Conservation (phyloP, 2,113 vertebrate genomes). For the Mormoops blainvillei region DNA sequence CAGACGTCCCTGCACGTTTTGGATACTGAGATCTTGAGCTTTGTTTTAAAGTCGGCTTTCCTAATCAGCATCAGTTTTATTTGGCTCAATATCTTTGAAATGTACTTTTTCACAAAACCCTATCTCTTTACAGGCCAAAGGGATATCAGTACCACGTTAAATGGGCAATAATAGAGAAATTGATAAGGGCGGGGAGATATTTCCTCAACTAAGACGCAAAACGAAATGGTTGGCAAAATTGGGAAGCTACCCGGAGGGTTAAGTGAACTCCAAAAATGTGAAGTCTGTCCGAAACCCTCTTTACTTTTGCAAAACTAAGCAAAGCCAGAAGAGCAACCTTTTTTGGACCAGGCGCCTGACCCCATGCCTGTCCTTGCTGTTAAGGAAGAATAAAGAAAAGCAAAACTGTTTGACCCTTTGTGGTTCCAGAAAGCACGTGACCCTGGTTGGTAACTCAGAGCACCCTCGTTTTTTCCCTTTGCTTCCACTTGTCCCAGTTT, state of each 20-base stretch:
- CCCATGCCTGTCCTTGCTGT: conserved; percentile 19
- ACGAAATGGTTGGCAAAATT: conserved; percentile 1
- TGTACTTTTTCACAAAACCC: neutral
- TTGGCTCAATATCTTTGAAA: conserved; percentile 6
- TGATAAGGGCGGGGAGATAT: neutral
- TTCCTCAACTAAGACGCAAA: neutral
- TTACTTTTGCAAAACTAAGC: conserved; percentile 43
- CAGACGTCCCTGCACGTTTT: neutral
- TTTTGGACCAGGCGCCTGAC: neutral
- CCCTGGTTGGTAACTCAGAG: neutral
- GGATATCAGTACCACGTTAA: neutral
- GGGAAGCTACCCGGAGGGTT: conserved; percentile 8
- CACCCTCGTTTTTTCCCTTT: neutral
- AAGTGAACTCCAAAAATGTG: neutral
- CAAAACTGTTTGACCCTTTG: neutral
- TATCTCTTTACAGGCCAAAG: neutral
- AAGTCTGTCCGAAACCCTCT: conserved; percentile 19
- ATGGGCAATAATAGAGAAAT: neutral
- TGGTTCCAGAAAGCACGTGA: neutral
- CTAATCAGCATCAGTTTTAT: neutral
- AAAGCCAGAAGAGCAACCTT: conserved; percentile 2
- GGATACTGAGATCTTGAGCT: neutral
- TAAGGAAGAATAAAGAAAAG: neutral
- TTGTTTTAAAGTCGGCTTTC: neutral
- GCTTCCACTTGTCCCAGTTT: neutral